Evolutionary conservation across 1,140 invertebrate genomes (phyloP), one percentile per base, ranked within the genome.

Genomic region (Drosophila obscura): DNA sequence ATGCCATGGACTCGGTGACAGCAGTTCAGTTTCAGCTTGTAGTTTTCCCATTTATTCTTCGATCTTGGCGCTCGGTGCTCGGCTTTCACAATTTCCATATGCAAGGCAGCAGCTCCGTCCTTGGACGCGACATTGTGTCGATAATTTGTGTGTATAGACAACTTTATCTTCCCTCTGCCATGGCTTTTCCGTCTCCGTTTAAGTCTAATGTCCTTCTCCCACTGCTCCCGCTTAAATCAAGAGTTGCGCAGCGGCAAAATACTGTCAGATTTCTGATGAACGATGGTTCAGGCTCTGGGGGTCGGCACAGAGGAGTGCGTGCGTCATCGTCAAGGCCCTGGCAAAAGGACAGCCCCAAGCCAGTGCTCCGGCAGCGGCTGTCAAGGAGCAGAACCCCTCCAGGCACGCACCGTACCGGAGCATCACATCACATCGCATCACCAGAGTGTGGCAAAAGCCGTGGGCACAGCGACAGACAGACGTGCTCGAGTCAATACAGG

Each of bases 81-180:
- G 11, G 8, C 9, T 28, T 39, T 57, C 61, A 48, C 59, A 50
- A 28, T 75, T 77, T 68, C 60, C 79, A 63, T 69, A 69, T 78
- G 60, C 74, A 72, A 57, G 49, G 41, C 58, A 55, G 77, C 26
- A 35, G 35, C 35, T 35, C 35, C 35, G 3, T 35, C 3, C 35
- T 35, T 35, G 35, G 35, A 35, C 4, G 9, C 73, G 62, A 82
- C 79, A 81, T 78, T 82, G 73, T 82, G 79, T 78, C 80, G 74
- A 82, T 82, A 82, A 83, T 82, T 82, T 82, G 79, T 83, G 66
- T 83, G 64, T 81, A 74, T 77, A 69, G 62, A 24, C 68, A 74
- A 62, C 62, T 68, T 72, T 63, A 55, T 55, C 62, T 60, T 73
- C 35, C 39, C 41, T 31, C 35, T n/a, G 9, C 26, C 45, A 3